These are phyloP conservation scores for Catocala sponsa DNA, from an alignment of 2,888 invertebrate species.

Conservation along the genomic window DNA sequence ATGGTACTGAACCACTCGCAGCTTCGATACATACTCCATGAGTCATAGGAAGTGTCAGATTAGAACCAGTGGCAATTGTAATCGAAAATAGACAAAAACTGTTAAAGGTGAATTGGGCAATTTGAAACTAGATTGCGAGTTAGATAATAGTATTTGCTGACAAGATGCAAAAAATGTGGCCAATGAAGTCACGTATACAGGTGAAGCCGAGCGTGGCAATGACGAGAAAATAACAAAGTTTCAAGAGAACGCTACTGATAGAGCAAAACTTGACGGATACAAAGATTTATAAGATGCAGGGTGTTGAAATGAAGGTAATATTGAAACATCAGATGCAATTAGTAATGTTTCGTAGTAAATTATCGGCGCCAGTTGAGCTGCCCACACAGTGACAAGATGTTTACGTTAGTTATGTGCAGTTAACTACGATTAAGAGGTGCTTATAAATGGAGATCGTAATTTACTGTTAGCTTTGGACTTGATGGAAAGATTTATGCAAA, in stretches of 20 bases:
- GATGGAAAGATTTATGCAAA: slow-evolving; percentile 35
- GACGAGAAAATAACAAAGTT: slow-evolving; percentile 67
- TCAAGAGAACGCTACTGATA: slow-evolving; percentile 51
- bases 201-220: slow-evolving; percentile 78
- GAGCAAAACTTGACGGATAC: slow-evolving; percentile 47
- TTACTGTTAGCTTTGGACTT: slow-evolving; percentile 41
- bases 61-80: slow-evolving; percentile 54
- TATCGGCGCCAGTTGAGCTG: slow-evolving; percentile 56
- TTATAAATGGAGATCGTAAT: slow-evolving; percentile 48
- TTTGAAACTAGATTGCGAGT: slow-evolving; percentile 73
- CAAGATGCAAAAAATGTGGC: slow-evolving; percentile 68
- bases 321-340: slow-evolving; percentile 50
- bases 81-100: slow-evolving; percentile 64
- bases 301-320: slow-evolving; percentile 45
- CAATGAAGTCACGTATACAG: slow-evolving; percentile 79
- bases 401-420: slow-evolving; percentile 57
- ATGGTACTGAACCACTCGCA: slow-evolving; percentile 45
- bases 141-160: slow-evolving; percentile 69
- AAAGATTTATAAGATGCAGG: slow-evolving; percentile 57
- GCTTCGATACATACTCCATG: slow-evolving; percentile 52
- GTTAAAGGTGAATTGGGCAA: slow-evolving; percentile 72
- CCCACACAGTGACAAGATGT: slow-evolving; percentile 56
- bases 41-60: slow-evolving; percentile 68
- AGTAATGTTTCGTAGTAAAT: slow-evolving; percentile 61
- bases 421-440: slow-evolving; percentile 61